Evolutionary conservation across 2,888 invertebrate species (phyloP), one percentile per base, ranked within the genome.

Genomic region (Thereva nobilitata): DNA sequence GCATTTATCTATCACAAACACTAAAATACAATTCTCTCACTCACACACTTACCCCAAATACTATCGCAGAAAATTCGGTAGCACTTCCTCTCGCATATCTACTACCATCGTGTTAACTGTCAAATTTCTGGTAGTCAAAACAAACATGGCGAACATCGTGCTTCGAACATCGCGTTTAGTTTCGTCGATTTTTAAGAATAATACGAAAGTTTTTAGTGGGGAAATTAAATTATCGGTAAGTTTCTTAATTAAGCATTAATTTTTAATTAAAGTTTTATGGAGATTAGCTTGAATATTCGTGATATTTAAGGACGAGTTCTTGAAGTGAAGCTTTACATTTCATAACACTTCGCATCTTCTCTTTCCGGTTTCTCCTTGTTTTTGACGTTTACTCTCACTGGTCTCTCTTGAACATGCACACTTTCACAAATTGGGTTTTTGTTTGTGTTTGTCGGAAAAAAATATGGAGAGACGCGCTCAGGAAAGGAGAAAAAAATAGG

Each of bases 71-170:
- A 50, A 12, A 50, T 53, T 38, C 44, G 50, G 57, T 53, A 54
- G 53, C 12, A 64, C 12, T 40, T 52, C 10, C 44, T 44, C 23
- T 23, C 23, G 23, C 23, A 23, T 2, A 23, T 23, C 23, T 23
- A 23, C 53, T 10, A 57, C 64, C 63, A 55, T 40, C 59, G 5
- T 57, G 45, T 41, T 35, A 54, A 38, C 50, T 66, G 68, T 68
- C 68, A 68, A 38, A 59, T 49, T 56, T 67, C 45, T 10, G 61
- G 61, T 61, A 65, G 68, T 9, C 54, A 54, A 59, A 37, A 42
- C 59, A 65, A 68, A 68, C 68, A 68, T 68, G 68, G 68, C 68
- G 68, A 59, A 47, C 40, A 10, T 45, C 34, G 61, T 66, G 38
- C 50, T 61, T 7, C 12, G 56, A 8, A 42, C 42, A 37, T 34